Percentiles rank a stretch among this genome's conserved stretches.
Conservation (phyloP, 2,113 vertebrate species). For the Esox niger region DNA sequence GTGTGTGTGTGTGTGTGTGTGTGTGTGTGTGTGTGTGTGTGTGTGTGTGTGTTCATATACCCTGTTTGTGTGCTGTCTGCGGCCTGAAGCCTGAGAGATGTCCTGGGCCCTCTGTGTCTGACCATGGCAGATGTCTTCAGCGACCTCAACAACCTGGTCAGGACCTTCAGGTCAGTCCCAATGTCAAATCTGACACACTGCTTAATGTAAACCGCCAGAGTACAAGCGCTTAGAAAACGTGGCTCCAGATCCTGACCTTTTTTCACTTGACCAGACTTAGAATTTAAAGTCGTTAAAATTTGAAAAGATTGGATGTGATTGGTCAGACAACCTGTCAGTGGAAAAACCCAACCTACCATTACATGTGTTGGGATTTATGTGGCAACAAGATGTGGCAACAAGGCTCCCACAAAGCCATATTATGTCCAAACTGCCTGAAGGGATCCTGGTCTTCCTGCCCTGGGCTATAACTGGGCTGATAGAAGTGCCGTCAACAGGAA, state of each 20-base stretch:
- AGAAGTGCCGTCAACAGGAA: conserved; percentile 38
- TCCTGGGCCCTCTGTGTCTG: conserved; percentile 81
- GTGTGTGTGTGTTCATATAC: conserved; percentile 45
- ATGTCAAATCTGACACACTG: background rate
- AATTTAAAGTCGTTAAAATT: too few species aligned
- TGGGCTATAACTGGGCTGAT: conserved; percentile 12
- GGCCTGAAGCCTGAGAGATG: conserved; percentile 75
- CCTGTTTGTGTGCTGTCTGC: conserved; percentile 22
- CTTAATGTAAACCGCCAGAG: too few species aligned
- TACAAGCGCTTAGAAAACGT: background rate
- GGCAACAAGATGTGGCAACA: background rate
- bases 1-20: too few species aligned
- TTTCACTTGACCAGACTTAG: too few species aligned
- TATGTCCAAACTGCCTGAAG: background rate
- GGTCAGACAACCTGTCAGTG: too few species aligned
- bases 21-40: too few species aligned
- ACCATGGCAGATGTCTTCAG: conserved; percentile 78
- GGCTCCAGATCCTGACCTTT: too few species aligned
- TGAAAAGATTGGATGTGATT: too few species aligned
- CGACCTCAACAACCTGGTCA: conserved; percentile 85
- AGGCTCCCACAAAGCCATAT: background rate
- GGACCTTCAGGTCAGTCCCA: conserved; percentile 83
- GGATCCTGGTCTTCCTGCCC: conserved; percentile 34
- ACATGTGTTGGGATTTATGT: background rate
- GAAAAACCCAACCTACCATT: too few species aligned